Evolutionary conservation across 2,888 invertebrate genomes (phyloP).

Genomic region (Iphiclides podalirius): DNA sequence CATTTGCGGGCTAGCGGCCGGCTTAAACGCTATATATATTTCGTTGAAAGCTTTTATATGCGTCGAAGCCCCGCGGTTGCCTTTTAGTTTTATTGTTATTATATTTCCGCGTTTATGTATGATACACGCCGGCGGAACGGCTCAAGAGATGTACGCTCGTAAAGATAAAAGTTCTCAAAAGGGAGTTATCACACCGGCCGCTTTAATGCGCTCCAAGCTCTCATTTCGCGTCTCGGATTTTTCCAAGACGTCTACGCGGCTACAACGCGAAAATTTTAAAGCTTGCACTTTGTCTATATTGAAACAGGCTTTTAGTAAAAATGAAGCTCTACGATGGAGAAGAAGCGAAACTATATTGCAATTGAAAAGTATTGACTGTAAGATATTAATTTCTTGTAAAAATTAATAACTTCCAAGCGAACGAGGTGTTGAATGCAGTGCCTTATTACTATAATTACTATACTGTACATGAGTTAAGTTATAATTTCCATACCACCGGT

Average conservation of each 20-base stretch:
- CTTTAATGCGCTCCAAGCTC: constrained; percentile 13
- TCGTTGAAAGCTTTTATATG: constrained; percentile 19
- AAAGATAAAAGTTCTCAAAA: constrained; percentile 18
- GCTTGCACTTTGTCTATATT: background rate
- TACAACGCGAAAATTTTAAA: background rate
- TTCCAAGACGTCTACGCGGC: background rate
- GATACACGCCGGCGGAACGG: background rate
- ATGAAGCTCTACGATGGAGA: background rate
- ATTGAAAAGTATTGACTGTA: too few relatives aligned
- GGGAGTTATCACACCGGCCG: constrained; percentile 2
- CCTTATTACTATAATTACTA: too few relatives aligned
- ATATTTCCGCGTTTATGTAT: constrained; percentile 20
- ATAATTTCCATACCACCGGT: too few relatives aligned
- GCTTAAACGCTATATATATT: constrained; percentile 16
- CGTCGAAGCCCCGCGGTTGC: constrained; percentile 2
- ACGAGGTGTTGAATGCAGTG: too few relatives aligned
- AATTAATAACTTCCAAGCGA: too few relatives aligned
- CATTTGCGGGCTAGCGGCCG: constrained; percentile 6
- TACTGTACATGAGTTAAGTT: too few relatives aligned
- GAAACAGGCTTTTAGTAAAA: background rate
- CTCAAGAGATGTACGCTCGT: constrained; percentile 14
- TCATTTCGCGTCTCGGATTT: constrained; percentile 6
- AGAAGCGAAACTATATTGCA: background rate
- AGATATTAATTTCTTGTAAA: too few relatives aligned
- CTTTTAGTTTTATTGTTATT: constrained; percentile 25